Percentiles rank a stretch among this genome's conserved stretches.
These are phyloP conservation scores for Macropis europaea DNA, from an alignment of 2,888 invertebrate genomes.

Conservation along the genomic window DNA sequence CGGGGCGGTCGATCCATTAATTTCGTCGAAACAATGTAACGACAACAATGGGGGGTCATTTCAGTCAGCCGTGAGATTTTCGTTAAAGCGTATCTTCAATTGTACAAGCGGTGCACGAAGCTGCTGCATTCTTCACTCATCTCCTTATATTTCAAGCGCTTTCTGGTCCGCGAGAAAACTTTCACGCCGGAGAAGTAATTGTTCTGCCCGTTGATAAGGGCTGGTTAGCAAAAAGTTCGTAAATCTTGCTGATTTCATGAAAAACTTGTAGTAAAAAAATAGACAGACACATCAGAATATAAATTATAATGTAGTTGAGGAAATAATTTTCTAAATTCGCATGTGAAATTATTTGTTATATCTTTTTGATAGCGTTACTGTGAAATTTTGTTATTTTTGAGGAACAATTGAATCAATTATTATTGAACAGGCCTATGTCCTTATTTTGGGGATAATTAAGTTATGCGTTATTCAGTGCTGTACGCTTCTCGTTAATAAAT, in stretches of 20 bases:
- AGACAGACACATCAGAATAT: no score
- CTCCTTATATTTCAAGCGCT: not conserved
- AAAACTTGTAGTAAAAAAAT: no score
- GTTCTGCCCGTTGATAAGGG: constrained; percentile 6
- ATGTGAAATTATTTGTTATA: not conserved
- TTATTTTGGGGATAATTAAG: no score
- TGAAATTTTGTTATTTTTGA: no score
- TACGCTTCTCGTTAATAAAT: no score
- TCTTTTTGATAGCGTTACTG: no score
- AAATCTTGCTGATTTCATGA: no score
- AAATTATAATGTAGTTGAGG: no score
- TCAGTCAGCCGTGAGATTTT: constrained; percentile 58
- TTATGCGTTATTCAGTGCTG: no score
- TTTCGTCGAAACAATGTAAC: constrained; percentile 63
- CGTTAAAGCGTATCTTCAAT: constrained; percentile 53
- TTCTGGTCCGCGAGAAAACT: not conserved
- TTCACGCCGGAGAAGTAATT: constrained; percentile 15
- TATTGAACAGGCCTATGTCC: no score
- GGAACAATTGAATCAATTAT: no score
- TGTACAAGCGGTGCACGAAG: constrained; percentile 34
- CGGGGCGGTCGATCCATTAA: constrained; percentile 54
- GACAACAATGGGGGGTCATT: constrained; percentile 53
- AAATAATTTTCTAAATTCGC: not conserved
- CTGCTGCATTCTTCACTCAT: constrained; percentile 25
- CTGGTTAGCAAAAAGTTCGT: not conserved